Percentiles rank a stretch among this genome's conserved stretches.
Conservation (phyloP, 2,797 vertebrate genomes). For the Apogon talboti region DNA sequence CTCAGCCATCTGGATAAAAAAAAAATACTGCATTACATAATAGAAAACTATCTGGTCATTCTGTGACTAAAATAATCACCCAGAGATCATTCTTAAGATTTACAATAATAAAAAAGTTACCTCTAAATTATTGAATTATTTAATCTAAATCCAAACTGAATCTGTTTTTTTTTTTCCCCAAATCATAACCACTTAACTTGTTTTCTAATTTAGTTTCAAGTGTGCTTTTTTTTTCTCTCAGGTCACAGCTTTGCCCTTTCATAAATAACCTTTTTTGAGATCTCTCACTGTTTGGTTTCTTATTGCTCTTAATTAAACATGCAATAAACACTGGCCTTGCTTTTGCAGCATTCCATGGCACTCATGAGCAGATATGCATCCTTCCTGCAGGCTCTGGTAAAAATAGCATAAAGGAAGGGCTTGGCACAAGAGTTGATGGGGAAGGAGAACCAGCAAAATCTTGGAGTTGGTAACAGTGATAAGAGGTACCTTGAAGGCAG, state of each 20-base stretch:
- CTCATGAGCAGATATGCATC: constrained; percentile 88
- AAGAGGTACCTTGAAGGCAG: constrained; percentile 91
- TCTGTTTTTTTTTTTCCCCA: no score
- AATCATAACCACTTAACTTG: no score
- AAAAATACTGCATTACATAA: no score
- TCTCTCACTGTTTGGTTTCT: constrained; percentile 64
- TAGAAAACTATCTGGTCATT: no score
- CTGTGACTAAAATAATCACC: no score
- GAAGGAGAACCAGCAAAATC: constrained; percentile 90
- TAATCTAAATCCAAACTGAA: no score
- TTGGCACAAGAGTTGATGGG: constrained; percentile 93
- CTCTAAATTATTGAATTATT: no score
- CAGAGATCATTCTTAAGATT: no score
- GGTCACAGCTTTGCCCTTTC: constrained; percentile 41
- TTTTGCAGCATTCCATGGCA: constrained; percentile 86
- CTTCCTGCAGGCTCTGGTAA: constrained; percentile 90
- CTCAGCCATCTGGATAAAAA: no score
- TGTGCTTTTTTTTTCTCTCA: constrained; percentile 38
- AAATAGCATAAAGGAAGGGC: constrained; percentile 90
- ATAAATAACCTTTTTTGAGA: constrained; percentile 49
- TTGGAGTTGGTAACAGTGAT: constrained; percentile 94
- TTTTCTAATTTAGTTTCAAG: constrained; percentile 5
- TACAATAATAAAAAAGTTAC: no score
- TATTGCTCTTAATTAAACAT: constrained; percentile 72
- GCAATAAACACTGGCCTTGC: constrained; percentile 82